Percentiles rank a stretch among this genome's conserved stretches.
Evolutionary conservation across 2,113 vertebrate species (phyloP).

Genomic region (Athene noctua): DNA sequence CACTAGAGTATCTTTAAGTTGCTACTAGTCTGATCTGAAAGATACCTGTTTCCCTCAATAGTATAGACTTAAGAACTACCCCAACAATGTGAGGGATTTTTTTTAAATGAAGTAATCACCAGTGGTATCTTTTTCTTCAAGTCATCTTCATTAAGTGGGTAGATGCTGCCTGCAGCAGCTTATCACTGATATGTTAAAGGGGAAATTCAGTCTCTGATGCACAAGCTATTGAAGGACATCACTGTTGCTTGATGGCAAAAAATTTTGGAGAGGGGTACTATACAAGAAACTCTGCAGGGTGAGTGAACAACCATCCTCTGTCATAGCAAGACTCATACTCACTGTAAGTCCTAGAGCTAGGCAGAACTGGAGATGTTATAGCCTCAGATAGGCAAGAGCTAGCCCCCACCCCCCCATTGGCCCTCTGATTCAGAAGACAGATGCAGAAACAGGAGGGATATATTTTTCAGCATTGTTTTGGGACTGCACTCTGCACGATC

Average conservation of each 20-base stretch:
- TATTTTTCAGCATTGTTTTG: background rate
- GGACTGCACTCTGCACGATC: fast-evolving
- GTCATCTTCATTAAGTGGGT: background rate
- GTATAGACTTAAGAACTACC: background rate
- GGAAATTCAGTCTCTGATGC: background rate
- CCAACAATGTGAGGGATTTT: background rate
- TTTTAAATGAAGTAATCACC: background rate
- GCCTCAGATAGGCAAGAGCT: fast-evolving
- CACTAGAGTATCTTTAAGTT: background rate
- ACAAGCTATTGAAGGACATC: background rate
- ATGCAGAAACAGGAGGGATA: background rate
- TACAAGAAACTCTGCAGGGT: too few species aligned
- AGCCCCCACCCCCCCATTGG: background rate
- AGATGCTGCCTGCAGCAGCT: background rate
- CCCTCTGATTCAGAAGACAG: background rate
- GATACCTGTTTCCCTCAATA: slow-evolving; percentile 4
- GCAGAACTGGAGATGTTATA: background rate
- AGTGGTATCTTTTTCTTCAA: background rate
- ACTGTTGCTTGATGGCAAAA: background rate
- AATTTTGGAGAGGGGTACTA: background rate
- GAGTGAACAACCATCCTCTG: background rate
- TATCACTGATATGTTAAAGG: background rate
- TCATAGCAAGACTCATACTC: fast-evolving
- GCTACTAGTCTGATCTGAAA: background rate
- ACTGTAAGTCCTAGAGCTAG: background rate